phyloP scores from a whole-genome alignment of 2,888 invertebrate species.

The Pachymerium ferrugineum region DNA sequence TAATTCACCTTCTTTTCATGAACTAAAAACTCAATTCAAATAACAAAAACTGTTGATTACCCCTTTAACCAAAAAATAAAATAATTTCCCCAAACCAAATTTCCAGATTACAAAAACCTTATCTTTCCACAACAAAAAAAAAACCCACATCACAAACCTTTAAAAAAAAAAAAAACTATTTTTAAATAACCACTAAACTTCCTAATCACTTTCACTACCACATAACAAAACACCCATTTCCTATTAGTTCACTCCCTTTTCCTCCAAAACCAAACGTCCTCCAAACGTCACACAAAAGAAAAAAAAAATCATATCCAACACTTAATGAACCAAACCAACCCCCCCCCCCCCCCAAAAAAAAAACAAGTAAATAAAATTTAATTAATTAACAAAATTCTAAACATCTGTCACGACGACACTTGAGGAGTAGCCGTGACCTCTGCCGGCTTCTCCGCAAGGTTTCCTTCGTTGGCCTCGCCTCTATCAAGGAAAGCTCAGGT shows the following conservation, averaged over 20 bases:
- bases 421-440: neutral
- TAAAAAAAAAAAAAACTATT: too few species aligned
- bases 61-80: too few species aligned
- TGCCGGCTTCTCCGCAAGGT: neutral
- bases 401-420: neutral
- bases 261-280: too few species aligned
- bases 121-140: neutral
- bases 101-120: neutral
- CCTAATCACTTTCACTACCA: neutral
- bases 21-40: too few species aligned
- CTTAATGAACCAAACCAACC: too few species aligned
- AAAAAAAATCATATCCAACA: too few species aligned
- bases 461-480: neutral
- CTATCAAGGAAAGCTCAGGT: neutral
- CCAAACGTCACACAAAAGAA: too few species aligned
- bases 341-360: too few species aligned
- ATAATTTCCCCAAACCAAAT: neutral
- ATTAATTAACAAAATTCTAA: neutral
- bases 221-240: neutral
- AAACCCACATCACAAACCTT: neutral
- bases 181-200: too few species aligned
- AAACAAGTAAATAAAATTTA: neutral
- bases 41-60: too few species aligned
- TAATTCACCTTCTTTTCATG: too few species aligned
- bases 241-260: too few species aligned